Conservation (phyloP, 2,888 invertebrate genomes). For the Aleiodes leptofemur region DNA sequence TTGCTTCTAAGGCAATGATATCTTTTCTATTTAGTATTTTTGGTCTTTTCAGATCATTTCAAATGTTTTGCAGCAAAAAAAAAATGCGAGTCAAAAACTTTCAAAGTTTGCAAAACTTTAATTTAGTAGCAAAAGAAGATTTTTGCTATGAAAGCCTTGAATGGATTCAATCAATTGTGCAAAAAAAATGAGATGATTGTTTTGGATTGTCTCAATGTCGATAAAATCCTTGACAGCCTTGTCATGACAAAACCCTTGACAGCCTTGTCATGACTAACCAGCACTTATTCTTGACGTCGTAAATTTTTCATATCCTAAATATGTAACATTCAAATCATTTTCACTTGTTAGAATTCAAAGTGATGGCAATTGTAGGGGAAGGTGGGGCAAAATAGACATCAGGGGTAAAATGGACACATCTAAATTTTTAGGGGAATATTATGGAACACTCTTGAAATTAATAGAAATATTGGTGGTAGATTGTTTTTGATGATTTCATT, state of each 20-base stretch:
- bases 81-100: too few relatives aligned
- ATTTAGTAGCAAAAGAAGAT: not conserved
- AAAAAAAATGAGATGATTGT: not conserved
- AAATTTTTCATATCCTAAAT: constrained; percentile 7
- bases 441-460: too few relatives aligned
- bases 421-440: too few relatives aligned
- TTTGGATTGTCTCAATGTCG: constrained; percentile 38
- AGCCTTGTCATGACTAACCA: constrained; percentile 38
- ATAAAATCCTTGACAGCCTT: constrained; percentile 33
- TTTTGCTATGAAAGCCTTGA: constrained; percentile 20
- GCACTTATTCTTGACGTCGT: constrained; percentile 7
- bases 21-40: too few relatives aligned
- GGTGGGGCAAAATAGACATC: too few relatives aligned
- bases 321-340: constrained; percentile 18
- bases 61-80: too few relatives aligned
- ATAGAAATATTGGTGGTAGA: too few relatives aligned
- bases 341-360: constrained; percentile 33
- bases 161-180: not conserved
- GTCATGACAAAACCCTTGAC: constrained; percentile 30
- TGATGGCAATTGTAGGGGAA: constrained; percentile 9
- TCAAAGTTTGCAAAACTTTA: too few relatives aligned
- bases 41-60: too few relatives aligned
- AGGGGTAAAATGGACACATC: too few relatives aligned
- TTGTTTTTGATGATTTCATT: too few relatives aligned
- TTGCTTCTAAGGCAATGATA: too few relatives aligned